These are phyloP conservation scores for Nycticorax nycticorax DNA, from an alignment of 2,113 vertebrate genomes.

Conservation along the genomic window DNA sequence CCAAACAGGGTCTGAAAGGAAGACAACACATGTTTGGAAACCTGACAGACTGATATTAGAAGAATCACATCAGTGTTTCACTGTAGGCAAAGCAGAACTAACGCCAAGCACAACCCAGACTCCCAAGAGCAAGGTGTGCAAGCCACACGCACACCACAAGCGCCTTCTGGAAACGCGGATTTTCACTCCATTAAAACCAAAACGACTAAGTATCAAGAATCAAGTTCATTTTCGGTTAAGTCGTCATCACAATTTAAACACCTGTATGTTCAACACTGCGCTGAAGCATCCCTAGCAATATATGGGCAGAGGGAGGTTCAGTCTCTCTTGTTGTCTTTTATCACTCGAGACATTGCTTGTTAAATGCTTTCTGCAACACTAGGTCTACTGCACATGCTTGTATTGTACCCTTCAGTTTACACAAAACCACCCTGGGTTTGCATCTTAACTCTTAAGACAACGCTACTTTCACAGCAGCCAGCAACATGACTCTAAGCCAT, in stretches of 20 bases:
- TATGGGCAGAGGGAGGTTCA: fast-evolving
- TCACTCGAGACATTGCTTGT: neutral
- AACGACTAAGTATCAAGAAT: neutral
- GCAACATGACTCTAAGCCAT: neutral
- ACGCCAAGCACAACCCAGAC: neutral
- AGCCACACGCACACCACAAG: neutral
- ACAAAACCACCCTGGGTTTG: neutral
- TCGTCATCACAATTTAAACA: fast-evolving
- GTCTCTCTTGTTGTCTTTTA: neutral
- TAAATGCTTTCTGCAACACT: neutral
- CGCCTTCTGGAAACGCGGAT: neutral
- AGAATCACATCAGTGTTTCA: fast-evolving
- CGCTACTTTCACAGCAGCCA: fast-evolving
- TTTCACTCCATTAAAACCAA: neutral
- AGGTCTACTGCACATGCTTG: neutral
- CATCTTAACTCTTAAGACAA: neutral
- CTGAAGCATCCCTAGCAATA: neutral
- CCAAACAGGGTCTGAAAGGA: slow-evolving; percentile 88
- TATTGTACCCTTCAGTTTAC: neutral
- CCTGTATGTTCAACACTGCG: fast-evolving
- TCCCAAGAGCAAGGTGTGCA: fast-evolving
- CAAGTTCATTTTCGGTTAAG: neutral
- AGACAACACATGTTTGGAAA: neutral
- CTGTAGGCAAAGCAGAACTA: neutral
- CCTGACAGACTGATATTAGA: neutral